Base-by-base conservation (phyloP, 35 echinoderm and acorn worm genomes). In the Nesometra sesokonis region DNA sequence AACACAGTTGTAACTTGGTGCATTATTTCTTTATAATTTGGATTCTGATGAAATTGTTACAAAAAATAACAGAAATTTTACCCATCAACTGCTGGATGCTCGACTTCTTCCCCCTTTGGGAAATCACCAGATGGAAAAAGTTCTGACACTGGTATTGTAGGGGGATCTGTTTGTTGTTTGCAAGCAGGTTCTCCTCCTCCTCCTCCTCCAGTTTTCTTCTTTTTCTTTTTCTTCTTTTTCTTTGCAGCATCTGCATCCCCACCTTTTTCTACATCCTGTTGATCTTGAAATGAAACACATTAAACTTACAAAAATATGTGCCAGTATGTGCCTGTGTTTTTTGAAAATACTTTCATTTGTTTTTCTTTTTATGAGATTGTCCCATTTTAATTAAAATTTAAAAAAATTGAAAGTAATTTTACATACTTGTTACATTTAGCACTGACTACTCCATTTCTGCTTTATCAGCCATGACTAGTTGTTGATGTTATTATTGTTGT, bases 211-310 rank as follows among this genome's bases (percentile, higher is more conserved):
- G 83, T 83, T 31, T 90, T 94, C 88, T 94, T 94, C 87, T 94
- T 94, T 84, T 99, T 99, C 93, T 93, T 94, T 78, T 91, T 98
- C 88, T 91, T 94, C 85, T 92, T 99, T 88, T 99, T 99, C 85
- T 99, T 99, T 82, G 67, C 79, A 29, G 31, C 91, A 11, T 83
- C 82, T 38, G 35, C 38, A n/a, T 83, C 82, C 38, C 39, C 36
- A 38, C 39, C 35, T 83, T 83, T 38, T 39, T 83, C 82, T 39
- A 17, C 82, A 38, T 83, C 35, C n/a, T n/a, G n/a, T n/a, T n/a
- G n/a, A n/a, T n/a, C n/a, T n/a, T n/a, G n/a, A n/a, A n/a, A n/a
- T n/a, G n/a, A n/a, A n/a, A n/a, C n/a, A n/a, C n/a, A n/a, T n/a
- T n/a, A n/a, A n/a, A n/a, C n/a, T n/a, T n/a, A n/a, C n/a, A n/a